These are phyloP conservation scores for Bufo bufo DNA, from an alignment of 2,113 vertebrate genomes.

Conservation along the genomic window DNA sequence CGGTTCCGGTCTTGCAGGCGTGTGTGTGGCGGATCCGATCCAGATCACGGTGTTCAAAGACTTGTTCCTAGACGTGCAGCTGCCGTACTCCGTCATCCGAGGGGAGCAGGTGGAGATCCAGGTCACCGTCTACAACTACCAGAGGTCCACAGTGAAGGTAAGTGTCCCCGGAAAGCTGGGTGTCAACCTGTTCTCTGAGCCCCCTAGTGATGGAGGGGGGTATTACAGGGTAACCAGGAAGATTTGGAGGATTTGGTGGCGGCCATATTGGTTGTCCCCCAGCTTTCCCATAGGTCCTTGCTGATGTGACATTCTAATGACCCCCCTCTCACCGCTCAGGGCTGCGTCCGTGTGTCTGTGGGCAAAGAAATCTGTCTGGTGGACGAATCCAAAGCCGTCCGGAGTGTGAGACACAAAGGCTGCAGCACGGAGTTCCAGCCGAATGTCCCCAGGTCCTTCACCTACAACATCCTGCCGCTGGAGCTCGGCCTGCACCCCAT, in stretches of 20 bases:
- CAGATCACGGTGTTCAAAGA: slow-evolving; percentile 76
- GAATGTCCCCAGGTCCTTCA: slow-evolving; percentile 57
- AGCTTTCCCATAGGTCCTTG: too few relatives aligned
- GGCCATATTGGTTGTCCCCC: not conserved
- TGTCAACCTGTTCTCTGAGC: not conserved
- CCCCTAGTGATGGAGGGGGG: too few relatives aligned
- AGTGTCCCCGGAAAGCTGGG: slow-evolving; percentile 44
- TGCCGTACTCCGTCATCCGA: slow-evolving; percentile 91
- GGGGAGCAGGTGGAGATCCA: slow-evolving; percentile 88
- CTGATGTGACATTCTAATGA: too few relatives aligned
- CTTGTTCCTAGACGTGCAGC: slow-evolving; percentile 78
- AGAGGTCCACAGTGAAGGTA: slow-evolving; percentile 61
- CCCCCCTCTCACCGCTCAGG: slow-evolving; percentile 67
- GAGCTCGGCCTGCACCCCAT: slow-evolving; percentile 81
- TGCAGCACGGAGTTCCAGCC: slow-evolving; percentile 54
- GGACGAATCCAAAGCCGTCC: slow-evolving; percentile 19
- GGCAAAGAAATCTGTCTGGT: slow-evolving; percentile 79
- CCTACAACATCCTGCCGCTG: slow-evolving; percentile 82
- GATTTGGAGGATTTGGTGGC: not conserved
- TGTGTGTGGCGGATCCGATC: slow-evolving; percentile 82
- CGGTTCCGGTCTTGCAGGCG: slow-evolving; percentile 70
- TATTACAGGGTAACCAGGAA: not conserved
- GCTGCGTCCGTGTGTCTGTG: slow-evolving; percentile 76
- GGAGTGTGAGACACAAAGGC: not conserved
- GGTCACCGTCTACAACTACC: slow-evolving; percentile 87